phyloP scores from a whole-genome alignment of 2,888 invertebrate species.

The Macrosoma leucophasiata region DNA sequence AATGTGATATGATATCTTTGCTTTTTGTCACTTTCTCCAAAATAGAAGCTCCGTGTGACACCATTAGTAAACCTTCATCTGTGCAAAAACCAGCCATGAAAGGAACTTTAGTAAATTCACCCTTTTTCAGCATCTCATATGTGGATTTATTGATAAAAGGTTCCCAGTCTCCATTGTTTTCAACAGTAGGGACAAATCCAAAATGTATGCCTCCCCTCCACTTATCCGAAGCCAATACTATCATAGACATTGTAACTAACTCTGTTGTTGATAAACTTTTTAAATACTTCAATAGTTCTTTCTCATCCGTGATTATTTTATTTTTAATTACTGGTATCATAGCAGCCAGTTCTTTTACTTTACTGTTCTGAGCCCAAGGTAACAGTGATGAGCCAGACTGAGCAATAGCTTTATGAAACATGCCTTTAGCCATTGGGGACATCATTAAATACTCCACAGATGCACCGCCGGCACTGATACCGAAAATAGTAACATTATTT shows the following conservation, averaged over 20 bases:
- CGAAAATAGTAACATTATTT: constrained; percentile 67
- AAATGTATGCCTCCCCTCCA: constrained; percentile 56
- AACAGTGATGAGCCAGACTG: constrained; percentile 71
- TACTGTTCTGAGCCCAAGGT: constrained; percentile 60
- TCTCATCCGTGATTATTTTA: constrained; percentile 32
- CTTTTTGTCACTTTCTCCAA: constrained; percentile 49
- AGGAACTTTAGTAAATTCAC: constrained; percentile 65
- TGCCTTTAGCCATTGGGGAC: constrained; percentile 59
- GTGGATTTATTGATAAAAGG: constrained; percentile 60
- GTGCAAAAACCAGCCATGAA: constrained; percentile 66
- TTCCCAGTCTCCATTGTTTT: constrained; percentile 53
- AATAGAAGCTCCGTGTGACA: constrained; percentile 39
- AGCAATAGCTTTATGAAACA: constrained; percentile 72
- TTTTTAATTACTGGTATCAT: constrained; percentile 44
- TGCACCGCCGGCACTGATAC: constrained; percentile 70
- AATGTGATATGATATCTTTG: constrained; percentile 42
- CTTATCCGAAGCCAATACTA: constrained; percentile 32
- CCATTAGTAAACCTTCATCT: constrained; percentile 60
- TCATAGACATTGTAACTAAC: constrained; percentile 43
- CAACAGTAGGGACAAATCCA: constrained; percentile 67
- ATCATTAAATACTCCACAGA: constrained; percentile 61
- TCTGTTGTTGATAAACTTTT: constrained; percentile 44
- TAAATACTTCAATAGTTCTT: constrained; percentile 44
- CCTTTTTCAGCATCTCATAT: constrained; percentile 45
- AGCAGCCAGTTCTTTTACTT: constrained; percentile 41